A percentile compares a stretch with the other conserved stretches of the same genome.
Evolutionary conservation across 2,888 invertebrate species (phyloP).

Genomic region (Brachylomia viminalis): DNA sequence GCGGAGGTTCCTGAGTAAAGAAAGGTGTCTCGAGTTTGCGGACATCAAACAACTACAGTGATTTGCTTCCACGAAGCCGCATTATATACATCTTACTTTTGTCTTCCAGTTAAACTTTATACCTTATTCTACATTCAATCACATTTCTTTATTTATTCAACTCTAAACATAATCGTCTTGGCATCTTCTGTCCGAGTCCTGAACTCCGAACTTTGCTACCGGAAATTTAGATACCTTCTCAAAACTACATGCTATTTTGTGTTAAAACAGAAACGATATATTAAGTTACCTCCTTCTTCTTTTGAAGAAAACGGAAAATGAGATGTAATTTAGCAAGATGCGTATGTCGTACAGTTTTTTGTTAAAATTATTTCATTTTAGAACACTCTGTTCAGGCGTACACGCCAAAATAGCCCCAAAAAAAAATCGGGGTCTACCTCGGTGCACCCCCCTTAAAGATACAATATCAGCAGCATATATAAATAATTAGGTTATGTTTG

Average conservation of each 20-base stretch:
- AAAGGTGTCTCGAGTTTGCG: slow-evolving; percentile 13
- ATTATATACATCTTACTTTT: slow-evolving; percentile 19
- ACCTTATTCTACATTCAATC: neutral
- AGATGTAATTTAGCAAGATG: neutral
- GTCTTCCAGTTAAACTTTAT: neutral
- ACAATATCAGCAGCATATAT: neutral
- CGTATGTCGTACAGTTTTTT: neutral
- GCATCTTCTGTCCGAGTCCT: neutral
- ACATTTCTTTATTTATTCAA: neutral
- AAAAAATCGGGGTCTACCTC: too few species aligned
- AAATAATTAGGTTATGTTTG: neutral
- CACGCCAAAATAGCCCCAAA: too few species aligned
- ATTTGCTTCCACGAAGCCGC: neutral
- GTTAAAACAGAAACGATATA: neutral
- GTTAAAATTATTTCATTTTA: too few species aligned
- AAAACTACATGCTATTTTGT: neutral
- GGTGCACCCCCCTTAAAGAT: neutral
- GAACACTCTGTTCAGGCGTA: too few species aligned
- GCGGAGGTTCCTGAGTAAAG: slow-evolving; percentile 4
- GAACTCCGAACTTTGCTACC: neutral
- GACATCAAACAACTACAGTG: slow-evolving; percentile 1
- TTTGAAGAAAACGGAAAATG: neutral
- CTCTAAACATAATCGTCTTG: neutral
- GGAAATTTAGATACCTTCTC: neutral
- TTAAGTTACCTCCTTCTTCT: neutral